These are phyloP conservation scores for Coenonympha glycerion DNA, from an alignment of 2,888 invertebrate species.

Conservation along the genomic window DNA sequence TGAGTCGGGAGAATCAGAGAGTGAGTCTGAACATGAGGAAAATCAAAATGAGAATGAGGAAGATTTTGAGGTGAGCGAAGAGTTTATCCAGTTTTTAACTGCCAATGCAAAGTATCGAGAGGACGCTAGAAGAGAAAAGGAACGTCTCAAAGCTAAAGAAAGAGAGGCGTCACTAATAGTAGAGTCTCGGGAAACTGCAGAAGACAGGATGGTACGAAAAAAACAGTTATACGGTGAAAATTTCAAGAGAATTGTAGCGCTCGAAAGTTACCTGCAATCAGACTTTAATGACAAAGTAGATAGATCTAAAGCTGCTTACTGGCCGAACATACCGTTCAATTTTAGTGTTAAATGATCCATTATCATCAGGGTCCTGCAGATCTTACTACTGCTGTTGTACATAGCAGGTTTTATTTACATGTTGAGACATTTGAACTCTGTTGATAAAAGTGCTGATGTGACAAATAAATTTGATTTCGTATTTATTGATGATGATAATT, in stretches of 20 bases:
- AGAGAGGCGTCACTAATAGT: constrained; percentile 34
- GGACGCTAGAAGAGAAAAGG: constrained; percentile 48
- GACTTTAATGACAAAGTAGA: constrained; percentile 79
- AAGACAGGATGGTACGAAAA: constrained; percentile 53
- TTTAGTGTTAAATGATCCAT: constrained; percentile 41
- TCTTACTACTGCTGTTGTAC: neutral
- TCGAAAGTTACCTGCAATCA: constrained; percentile 83
- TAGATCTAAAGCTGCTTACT: constrained; percentile 77
- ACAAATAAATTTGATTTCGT: neutral
- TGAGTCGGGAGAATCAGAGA: constrained; percentile 21
- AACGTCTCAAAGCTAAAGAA: constrained; percentile 38
- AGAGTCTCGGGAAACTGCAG: constrained; percentile 36
- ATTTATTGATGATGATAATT: neutral
- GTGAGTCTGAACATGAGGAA: constrained; percentile 38
- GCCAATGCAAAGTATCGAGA: constrained; percentile 75
- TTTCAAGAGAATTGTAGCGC: constrained; percentile 80
- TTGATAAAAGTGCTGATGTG: neutral
- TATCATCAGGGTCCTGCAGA: neutral
- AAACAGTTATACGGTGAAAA: constrained; percentile 79
- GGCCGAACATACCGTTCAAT: constrained; percentile 84
- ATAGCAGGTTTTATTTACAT: neutral
- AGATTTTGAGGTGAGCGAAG: constrained; percentile 77
- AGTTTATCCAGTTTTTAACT: constrained; percentile 78
- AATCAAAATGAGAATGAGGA: constrained; percentile 35
- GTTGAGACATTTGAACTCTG: neutral